These are phyloP conservation scores for Ectemnius continuus DNA, from an alignment of 2,888 invertebrate species.

Conservation along the genomic window DNA sequence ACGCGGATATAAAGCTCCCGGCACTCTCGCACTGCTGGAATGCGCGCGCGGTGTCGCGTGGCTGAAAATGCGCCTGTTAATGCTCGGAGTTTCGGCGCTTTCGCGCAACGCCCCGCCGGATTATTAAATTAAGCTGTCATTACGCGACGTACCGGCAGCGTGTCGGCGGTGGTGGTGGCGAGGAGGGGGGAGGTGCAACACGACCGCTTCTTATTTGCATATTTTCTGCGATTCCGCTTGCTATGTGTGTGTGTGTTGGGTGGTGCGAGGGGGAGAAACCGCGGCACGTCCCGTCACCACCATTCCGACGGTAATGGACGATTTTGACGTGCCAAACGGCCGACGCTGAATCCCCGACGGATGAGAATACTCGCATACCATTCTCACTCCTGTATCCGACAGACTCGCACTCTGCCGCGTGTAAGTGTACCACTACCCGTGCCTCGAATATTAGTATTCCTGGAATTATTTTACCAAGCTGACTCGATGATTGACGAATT, in stretches of 20 bases:
- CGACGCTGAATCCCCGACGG: not conserved
- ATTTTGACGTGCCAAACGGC: conserved; percentile 5
- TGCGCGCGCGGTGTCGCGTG: no score
- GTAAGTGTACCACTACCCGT: not conserved
- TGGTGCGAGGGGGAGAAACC: not conserved
- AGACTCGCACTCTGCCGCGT: no score
- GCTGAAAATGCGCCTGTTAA: no score
- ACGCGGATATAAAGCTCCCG: no score
- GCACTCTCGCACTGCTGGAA: no score
- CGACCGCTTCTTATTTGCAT: conserved; percentile 1
- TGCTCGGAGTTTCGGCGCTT: not conserved
- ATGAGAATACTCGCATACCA: not conserved
- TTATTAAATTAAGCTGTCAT: conserved; percentile 6
- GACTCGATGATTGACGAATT: conserved; percentile 23
- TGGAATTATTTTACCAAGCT: conserved; percentile 11
- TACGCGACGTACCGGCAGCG: not conserved
- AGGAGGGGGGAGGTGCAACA: not conserved
- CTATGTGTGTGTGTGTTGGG: no score
- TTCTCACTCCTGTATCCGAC: no score
- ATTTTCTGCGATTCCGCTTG: not conserved
- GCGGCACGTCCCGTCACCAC: not conserved
- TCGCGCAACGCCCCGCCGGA: not conserved
- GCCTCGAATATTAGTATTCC: conserved; percentile 1
- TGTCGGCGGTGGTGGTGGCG: not conserved
- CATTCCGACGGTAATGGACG: no score